These are phyloP conservation scores for Halictus quadricinctus DNA, from an alignment of 2,888 invertebrate genomes.

Conservation along the genomic window DNA sequence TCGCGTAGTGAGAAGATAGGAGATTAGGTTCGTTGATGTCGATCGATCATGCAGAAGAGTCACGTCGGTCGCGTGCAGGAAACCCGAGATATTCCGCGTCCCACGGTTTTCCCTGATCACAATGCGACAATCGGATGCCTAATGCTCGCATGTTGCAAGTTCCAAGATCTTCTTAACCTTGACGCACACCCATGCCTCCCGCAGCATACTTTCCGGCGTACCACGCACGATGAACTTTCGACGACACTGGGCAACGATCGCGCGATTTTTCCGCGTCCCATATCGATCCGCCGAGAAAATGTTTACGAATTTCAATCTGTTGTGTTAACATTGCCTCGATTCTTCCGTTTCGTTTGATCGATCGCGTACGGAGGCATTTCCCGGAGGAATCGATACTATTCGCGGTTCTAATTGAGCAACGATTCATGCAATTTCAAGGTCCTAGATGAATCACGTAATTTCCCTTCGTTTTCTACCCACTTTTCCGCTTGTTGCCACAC, in stretches of 20 bases:
- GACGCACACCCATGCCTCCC: slow-evolving; percentile 57
- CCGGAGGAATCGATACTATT: neutral
- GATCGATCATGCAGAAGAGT: neutral
- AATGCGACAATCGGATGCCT: slow-evolving; percentile 42
- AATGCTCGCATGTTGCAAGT: slow-evolving; percentile 51
- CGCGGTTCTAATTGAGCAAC: neutral
- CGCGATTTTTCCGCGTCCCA: slow-evolving; percentile 8
- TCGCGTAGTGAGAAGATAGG: neutral
- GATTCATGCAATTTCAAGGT: neutral
- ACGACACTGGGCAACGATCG: neutral
- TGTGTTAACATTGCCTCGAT: neutral
- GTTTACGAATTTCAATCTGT: neutral
- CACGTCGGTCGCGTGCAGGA: neutral
- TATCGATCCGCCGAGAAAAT: neutral
- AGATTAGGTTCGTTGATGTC: neutral
- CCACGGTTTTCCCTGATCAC: slow-evolving; percentile 60
- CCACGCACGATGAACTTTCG: slow-evolving; percentile 2
- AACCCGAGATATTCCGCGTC: slow-evolving; percentile 57
- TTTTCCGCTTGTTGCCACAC: slow-evolving; percentile 17
- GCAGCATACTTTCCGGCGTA: slow-evolving; percentile 43
- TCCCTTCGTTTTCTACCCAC: slow-evolving; percentile 32
- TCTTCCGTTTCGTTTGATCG: neutral
- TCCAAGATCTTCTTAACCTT: slow-evolving; percentile 62
- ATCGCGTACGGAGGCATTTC: neutral
- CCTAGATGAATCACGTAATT: slow-evolving; percentile 4